These are phyloP conservation scores for Neuroscelio doddi DNA, from an alignment of 2,888 invertebrate genomes.

Conservation along the genomic window DNA sequence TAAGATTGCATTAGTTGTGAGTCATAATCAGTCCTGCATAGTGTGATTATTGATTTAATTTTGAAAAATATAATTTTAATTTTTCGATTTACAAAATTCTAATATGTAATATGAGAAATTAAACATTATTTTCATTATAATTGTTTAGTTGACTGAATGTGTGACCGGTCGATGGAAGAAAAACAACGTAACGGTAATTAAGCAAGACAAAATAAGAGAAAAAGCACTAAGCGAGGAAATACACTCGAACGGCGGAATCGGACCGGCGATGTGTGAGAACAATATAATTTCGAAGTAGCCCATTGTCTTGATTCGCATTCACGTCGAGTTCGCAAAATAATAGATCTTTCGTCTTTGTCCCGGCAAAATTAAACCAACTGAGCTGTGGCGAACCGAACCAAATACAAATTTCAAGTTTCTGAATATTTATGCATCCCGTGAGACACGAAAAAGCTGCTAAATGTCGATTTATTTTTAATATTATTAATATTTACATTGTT, in stretches of 20 bases:
- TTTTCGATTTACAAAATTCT: conserved; percentile 41
- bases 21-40: conserved; percentile 6
- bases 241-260: background rate
- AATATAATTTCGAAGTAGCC: conserved; percentile 3
- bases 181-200: too few species aligned
- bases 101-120: too few species aligned
- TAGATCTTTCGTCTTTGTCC: conserved; percentile 6
- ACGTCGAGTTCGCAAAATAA: conserved; percentile 1
- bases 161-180: too few species aligned
- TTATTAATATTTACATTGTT: conserved; percentile 23
- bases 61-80: conserved; percentile 60
- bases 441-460: too few species aligned
- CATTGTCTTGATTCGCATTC: conserved; percentile 8
- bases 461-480: background rate
- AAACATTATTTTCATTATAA: too few species aligned
- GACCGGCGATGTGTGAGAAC: background rate
- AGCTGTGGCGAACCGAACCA: background rate
- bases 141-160: too few species aligned
- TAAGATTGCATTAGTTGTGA: conserved; percentile 2
- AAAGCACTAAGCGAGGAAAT: conserved; percentile 10
- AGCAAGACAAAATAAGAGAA: background rate
- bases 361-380: background rate
- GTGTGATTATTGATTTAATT: conserved; percentile 60
- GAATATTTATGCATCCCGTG: background rate
- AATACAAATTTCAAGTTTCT: background rate